Conservation (phyloP, 2,797 vertebrate species). For the Cyclura pinguis region DNA sequence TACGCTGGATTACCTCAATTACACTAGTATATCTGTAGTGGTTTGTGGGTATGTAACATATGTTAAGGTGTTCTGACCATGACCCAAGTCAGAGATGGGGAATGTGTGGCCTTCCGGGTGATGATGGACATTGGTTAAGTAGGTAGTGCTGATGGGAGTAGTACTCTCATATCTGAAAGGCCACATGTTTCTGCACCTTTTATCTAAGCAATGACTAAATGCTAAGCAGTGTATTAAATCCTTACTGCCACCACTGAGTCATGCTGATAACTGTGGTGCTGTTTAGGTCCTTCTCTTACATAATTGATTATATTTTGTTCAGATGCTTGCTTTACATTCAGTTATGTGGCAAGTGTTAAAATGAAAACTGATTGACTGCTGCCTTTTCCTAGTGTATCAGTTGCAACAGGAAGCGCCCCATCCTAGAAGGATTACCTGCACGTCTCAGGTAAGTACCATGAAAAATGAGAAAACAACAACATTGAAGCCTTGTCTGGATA, state of each 20-base stretch:
- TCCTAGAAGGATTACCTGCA: slow-evolving; percentile 92
- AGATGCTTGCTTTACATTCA: not conserved
- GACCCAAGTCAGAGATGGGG: not conserved
- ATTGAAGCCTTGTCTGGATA: not conserved
- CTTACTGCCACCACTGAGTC: too few relatives aligned
- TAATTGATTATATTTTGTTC: not conserved
- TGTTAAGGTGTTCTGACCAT: not conserved
- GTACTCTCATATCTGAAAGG: not conserved
- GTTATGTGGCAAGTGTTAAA: slow-evolving; percentile 53
- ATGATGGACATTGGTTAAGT: not conserved
- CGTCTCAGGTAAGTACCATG: slow-evolving; percentile 84
- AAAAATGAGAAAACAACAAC: not conserved
- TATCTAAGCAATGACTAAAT: slow-evolving; percentile 21
- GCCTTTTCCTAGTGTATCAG: slow-evolving; percentile 78
- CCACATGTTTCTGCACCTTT: not conserved
- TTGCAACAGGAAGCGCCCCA: slow-evolving; percentile 90
- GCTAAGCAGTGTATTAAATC: slow-evolving; percentile 24
- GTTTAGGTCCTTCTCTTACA: not conserved
- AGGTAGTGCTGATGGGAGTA: not conserved
- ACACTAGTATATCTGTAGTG: not conserved
- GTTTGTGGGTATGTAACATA: not conserved
- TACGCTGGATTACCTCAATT: not conserved
- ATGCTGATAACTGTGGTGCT: not conserved
- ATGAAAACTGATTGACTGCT: slow-evolving; percentile 65
- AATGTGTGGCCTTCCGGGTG: not conserved